Percentiles rank a stretch among this genome's conserved stretches.
Conservation (phyloP, 2,113 vertebrate species). For the Semnornis frantzii region DNA sequence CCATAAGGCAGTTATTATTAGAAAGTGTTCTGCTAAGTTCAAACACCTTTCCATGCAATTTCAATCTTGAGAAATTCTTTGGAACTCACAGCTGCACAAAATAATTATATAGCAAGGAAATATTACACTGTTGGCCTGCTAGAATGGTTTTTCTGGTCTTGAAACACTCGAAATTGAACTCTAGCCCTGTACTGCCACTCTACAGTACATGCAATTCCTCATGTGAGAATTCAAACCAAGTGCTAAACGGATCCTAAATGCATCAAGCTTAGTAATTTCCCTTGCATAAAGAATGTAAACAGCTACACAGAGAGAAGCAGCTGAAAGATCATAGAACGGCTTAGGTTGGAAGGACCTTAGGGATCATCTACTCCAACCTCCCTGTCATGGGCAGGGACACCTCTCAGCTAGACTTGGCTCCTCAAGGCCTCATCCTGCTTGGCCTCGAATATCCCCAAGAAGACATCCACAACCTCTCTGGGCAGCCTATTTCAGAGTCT, state of each 20-base stretch:
- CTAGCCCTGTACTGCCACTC: not conserved
- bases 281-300: not conserved
- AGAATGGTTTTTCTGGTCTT: slow-evolving; percentile 40
- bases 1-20: not conserved
- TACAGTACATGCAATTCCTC: not conserved
- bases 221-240: not conserved
- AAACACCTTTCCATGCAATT: not conserved
- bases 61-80: slow-evolving; percentile 21
- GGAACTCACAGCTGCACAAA: not conserved
- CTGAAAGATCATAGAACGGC: no score
- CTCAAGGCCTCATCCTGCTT: no score
- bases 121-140: not conserved
- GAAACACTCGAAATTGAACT: slow-evolving; percentile 24
- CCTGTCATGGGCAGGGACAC: no score
- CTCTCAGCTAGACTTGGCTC: no score
- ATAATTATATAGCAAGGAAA: slow-evolving; percentile 11
- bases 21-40: not conserved
- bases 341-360: no score
- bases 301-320: not conserved
- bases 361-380: no score
- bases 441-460: no score
- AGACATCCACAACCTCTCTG: no score
- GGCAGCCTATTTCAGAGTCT: no score
- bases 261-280: not conserved
- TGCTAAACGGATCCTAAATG: not conserved